Base-by-base conservation (phyloP, 2,797 vertebrate species). In the Natrix natrix region DNA sequence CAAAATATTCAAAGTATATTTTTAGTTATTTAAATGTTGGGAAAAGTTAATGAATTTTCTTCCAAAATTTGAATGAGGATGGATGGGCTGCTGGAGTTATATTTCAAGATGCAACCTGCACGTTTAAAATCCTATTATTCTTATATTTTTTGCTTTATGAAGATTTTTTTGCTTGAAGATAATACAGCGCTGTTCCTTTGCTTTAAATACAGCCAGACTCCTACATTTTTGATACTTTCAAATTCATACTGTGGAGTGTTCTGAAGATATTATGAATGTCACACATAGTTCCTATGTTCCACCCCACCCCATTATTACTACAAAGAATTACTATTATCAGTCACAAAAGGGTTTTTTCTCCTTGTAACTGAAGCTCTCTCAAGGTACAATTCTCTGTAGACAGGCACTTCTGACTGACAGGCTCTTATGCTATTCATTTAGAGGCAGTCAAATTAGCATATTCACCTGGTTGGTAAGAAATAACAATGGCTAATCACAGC, bases 1-100 rank as follows among this genome's bases (percentile, higher is more conserved):
- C 96, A 97, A 97, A 98, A 97, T 98, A 98, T 97, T 97, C 97
- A 96, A 96, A 97, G 96, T 96, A 97, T 95, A 97, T 96, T 98
- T 98, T 97, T 98, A 98, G 96, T 96, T 97, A 95, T 94, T 97
- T 97, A 97, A 98, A 97, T 97, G 96, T 97, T 96, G 95, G 88
- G 93, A 97, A 96, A 95, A 98, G 96, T 95, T 97, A 96, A 94
- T 91, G 91, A 69, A 96, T 95, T 94, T 95, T 92, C 93, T 94
- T 92, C 95, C 95, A 95, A 96, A 97, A 97, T 94, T 95, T 96
- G 93, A 97, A 78, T 87, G 92, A 94, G 96, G 94, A 94, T 96
- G 94, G 20, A 88, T 63, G 86, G 90, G 54, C 16, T 86, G 52
- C 55, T 93, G 60, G 90, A 95, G 91, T 60, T 97, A 94, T 93